Evolutionary conservation across 2,113 vertebrate genomes (phyloP).

Genomic region (Barbus barbus): DNA sequence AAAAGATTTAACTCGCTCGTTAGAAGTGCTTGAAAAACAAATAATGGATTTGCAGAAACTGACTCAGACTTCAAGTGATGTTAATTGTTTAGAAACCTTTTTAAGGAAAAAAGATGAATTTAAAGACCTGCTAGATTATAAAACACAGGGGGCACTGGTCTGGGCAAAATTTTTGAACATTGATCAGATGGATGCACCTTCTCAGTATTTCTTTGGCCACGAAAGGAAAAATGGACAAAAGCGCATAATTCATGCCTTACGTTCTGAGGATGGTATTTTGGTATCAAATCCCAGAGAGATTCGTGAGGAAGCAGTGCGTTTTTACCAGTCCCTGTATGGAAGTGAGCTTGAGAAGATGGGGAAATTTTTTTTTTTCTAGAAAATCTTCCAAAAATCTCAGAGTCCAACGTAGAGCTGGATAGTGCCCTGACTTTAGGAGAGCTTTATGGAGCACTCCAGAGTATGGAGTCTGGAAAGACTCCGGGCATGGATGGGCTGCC

Average conservation of each 20-base stretch:
- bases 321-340: neutral
- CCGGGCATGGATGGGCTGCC: too few relatives aligned
- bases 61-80: too few relatives aligned
- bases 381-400: neutral
- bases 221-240: neutral
- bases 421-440: constrained; percentile 2
- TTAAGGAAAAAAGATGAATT: too few relatives aligned
- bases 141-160: neutral
- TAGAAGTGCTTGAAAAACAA: too few relatives aligned
- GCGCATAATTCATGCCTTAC: neutral
- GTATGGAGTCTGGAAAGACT: too few relatives aligned
- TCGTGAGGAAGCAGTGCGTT: neutral
- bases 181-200: neutral
- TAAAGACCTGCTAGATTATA: too few relatives aligned
- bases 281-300: too few relatives aligned
- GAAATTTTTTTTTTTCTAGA: neutral
- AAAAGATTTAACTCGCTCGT: too few relatives aligned
- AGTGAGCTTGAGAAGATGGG: neutral
- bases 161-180: neutral
- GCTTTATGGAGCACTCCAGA: too few relatives aligned
- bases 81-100: too few relatives aligned
- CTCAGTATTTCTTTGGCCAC: neutral
- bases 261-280: neutral
- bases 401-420: neutral
- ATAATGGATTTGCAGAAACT: too few relatives aligned